Evolutionary conservation across 2,888 invertebrate genomes (phyloP), one percentile per base, ranked within the genome.

Genomic region (Coenonympha glycerion): DNA sequence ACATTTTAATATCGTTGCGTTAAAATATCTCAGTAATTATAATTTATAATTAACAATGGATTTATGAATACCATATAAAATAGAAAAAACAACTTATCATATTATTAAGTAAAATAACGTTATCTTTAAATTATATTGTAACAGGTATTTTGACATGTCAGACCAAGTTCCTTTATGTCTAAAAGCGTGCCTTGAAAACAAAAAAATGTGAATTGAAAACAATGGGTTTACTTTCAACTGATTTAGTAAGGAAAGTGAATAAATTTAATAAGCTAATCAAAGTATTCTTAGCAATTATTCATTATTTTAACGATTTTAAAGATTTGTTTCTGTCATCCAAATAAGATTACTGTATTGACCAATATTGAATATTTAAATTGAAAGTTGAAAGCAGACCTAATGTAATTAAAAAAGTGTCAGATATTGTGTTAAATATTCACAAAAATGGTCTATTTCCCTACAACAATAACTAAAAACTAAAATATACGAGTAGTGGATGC

Each of bases 131-230:
- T 41, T 11, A 28, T 18, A 33, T 31, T 44, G 31, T 33, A 44
- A 44, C 15, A 51, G 26, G 33, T 50, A 34, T 39, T 24, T 28
- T 28, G 59, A 60, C 59, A 64, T 63, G 66, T 69, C 69, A 56
- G 58, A 68, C 60, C 60, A 65, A 69, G 67, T 73, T 72, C 66
- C 67, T 73, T 73, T 62, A 63, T 53, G 57, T 61, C 68, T 64
- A 66, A 67, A 67, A 60, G 56, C 55, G 74, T 76, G 75, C 76
- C 75, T 76, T 74, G 63, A 56, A 58, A 56, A 47, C 28, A 28
- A 26, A 16, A 31, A 8, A 44, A 22, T 44, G 22, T 52, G 56
- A 52, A 15, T 53, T 49, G 40, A 37, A 41, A 52, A 36, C 24
- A 26, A 26, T 46, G 24, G 44, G 30, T 22, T 39, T 39, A 39